A percentile compares a stretch with the other conserved stretches of the same genome.
Conservation (phyloP, 2,113 vertebrate species). For the Triplophysa siluroides region DNA sequence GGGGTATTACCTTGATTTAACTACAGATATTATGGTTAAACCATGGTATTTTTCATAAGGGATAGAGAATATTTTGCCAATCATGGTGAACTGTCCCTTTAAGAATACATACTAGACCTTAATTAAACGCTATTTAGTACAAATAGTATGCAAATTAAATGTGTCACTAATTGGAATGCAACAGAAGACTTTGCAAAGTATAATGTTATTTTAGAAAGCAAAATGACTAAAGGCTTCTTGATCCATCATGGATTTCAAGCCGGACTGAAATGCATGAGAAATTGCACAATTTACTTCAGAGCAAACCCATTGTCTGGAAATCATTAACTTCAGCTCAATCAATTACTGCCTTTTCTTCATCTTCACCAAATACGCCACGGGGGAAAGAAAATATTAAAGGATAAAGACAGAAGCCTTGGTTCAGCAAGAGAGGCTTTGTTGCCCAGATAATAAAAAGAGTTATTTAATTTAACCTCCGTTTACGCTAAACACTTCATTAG, state of each 20-base stretch:
- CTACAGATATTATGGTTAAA: too few species aligned
- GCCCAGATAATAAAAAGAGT: slow-evolving; percentile 1
- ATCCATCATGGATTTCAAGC: slow-evolving; percentile 9
- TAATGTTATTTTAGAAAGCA: neutral
- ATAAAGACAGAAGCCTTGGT: neutral
- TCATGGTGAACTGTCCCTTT: too few species aligned
- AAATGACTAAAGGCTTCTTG: slow-evolving; percentile 3
- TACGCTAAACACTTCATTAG: slow-evolving; percentile 16
- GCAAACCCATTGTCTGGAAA: slow-evolving; percentile 25
- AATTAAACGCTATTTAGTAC: neutral
- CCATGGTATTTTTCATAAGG: too few species aligned
- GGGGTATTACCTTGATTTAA: too few species aligned
- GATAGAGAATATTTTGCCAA: too few species aligned
- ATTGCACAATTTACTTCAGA: slow-evolving; percentile 23
- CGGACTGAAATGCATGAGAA: slow-evolving; percentile 23
- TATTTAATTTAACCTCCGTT: slow-evolving; percentile 19
- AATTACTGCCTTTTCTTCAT: slow-evolving; percentile 33
- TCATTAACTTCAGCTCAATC: slow-evolving; percentile 28
- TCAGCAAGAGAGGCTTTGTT: slow-evolving; percentile 23
- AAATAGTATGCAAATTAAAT: neutral
- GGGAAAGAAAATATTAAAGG: slow-evolving; percentile 34
- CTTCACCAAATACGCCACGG: slow-evolving; percentile 6
- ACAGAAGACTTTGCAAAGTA: neutral
- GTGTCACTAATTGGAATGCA: too few species aligned
- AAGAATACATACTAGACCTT: too few species aligned